Evolutionary conservation across 2,113 vertebrate genomes (phyloP).

Genomic region (Bubalus kerabau): DNA sequence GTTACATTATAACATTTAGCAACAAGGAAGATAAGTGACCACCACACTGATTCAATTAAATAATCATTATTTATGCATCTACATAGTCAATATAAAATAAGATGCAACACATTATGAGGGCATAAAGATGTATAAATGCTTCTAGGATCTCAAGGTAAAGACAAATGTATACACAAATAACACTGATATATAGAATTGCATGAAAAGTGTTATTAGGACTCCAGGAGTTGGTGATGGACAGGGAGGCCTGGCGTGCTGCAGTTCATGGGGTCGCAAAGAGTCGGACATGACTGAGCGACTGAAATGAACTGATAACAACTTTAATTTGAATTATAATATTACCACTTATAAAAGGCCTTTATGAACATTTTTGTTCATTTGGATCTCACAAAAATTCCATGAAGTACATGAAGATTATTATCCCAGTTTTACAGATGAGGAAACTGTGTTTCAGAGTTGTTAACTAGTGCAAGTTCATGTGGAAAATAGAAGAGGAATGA

Average conservation of each 20-base stretch:
- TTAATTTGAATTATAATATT: not conserved
- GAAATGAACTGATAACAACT: not conserved
- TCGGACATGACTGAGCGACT: fast-evolving
- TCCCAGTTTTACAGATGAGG: not conserved
- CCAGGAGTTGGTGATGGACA: not conserved
- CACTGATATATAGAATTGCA: not conserved
- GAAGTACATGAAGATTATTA: not conserved
- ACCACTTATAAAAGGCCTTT: not conserved
- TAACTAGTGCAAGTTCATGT: not conserved
- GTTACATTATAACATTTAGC: not conserved
- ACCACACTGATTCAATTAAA: not conserved
- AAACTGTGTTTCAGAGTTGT: not conserved
- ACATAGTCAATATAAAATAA: not conserved
- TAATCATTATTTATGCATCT: not conserved
- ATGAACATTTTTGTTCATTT: not conserved
- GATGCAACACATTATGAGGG: not conserved
- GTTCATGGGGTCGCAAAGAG: not conserved
- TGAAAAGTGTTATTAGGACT: not conserved
- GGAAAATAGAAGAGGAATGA: not conserved
- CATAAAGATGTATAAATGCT: not conserved
- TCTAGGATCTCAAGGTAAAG: not conserved
- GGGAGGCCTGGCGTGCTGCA: not conserved
- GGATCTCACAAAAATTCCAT: not conserved
- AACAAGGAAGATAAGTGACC: not conserved
- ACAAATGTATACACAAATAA: not conserved